Evolutionary conservation across 2,797 vertebrate species (phyloP).

Genomic region (Parambassis ranga): DNA sequence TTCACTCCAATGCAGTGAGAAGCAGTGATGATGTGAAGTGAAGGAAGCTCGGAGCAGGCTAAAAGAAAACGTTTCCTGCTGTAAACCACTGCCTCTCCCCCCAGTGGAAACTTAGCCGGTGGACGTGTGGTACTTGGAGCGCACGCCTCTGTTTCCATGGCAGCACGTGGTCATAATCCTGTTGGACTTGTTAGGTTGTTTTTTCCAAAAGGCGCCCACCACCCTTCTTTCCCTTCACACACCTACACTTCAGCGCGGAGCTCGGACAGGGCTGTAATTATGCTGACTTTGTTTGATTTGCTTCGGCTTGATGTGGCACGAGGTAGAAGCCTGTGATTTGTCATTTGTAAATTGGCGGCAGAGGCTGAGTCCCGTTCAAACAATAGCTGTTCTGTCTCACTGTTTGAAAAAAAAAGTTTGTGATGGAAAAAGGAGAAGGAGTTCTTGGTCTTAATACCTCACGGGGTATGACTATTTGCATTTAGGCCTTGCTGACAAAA

Average conservation of each 20-base stretch:
- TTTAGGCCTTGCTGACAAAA: slow-evolving; percentile 6
- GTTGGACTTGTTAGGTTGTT: slow-evolving; percentile 7
- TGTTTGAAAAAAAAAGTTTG: slow-evolving; percentile 4
- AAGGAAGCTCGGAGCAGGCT: slow-evolving; percentile 21
- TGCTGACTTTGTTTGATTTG: slow-evolving; percentile 41
- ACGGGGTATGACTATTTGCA: not conserved
- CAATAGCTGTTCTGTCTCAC: slow-evolving; percentile 47
- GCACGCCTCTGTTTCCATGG: slow-evolving; percentile 24
- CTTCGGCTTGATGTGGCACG: slow-evolving; percentile 51
- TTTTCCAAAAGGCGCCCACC: slow-evolving; percentile 38
- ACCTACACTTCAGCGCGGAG: slow-evolving; percentile 6
- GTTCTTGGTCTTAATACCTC: slow-evolving; percentile 6
- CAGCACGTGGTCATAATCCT: slow-evolving; percentile 33
- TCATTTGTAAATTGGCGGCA: slow-evolving; percentile 29
- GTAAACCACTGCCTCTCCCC: slow-evolving; percentile 26
- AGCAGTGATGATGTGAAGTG: slow-evolving; percentile 13
- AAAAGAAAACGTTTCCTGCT: slow-evolving; percentile 45
- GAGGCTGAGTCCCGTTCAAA: slow-evolving; percentile 2
- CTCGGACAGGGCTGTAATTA: slow-evolving; percentile 23
- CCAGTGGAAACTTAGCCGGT: slow-evolving; percentile 37
- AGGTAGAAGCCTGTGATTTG: slow-evolving; percentile 35
- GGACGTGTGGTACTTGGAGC: slow-evolving; percentile 25
- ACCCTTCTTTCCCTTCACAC: slow-evolving; percentile 11
- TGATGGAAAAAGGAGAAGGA: slow-evolving; percentile 37
- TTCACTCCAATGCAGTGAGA: not conserved